Evolutionary conservation across 2,113 vertebrate species (phyloP).

Genomic region (Nibea albiflora): DNA sequence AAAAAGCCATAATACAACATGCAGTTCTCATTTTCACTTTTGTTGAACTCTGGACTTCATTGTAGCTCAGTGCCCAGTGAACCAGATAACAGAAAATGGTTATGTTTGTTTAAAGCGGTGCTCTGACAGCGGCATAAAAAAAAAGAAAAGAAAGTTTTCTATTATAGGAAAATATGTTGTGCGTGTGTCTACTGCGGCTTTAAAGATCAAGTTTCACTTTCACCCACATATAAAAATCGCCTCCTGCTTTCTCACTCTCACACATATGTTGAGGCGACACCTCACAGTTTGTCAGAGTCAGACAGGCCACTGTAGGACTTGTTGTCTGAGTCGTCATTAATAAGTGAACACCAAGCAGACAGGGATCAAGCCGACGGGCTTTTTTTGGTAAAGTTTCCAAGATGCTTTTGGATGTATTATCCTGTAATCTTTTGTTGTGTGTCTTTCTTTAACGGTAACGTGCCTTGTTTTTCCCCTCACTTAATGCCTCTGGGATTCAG

Average conservation of each 20-base stretch:
- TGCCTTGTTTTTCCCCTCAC: background rate
- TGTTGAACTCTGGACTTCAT: background rate
- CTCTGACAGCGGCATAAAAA: background rate
- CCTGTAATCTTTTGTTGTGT: background rate
- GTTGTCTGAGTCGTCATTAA: slow-evolving; percentile 79
- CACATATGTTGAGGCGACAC: slow-evolving; percentile 32
- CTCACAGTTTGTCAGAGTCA: slow-evolving; percentile 73
- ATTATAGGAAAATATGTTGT: slow-evolving; percentile 43
- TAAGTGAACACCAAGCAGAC: slow-evolving; percentile 56
- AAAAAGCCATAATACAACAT: background rate
- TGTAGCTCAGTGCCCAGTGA: background rate
- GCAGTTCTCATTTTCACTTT: background rate
- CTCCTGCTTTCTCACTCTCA: background rate
- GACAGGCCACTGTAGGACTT: slow-evolving; percentile 76
- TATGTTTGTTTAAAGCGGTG: background rate
- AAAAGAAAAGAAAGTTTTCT: background rate
- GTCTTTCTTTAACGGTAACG: background rate
- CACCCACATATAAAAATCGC: background rate
- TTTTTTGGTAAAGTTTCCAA: background rate
- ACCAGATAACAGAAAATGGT: background rate
- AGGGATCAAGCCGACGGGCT: background rate
- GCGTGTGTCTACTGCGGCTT: slow-evolving; percentile 32
- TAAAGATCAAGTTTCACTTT: slow-evolving; percentile 1
- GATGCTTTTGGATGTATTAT: background rate
- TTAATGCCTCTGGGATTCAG: background rate